A percentile compares a stretch with the other conserved stretches of the same genome.
Evolutionary conservation across 2,113 vertebrate species (phyloP).

Genomic region (Cichladusa arquata): DNA sequence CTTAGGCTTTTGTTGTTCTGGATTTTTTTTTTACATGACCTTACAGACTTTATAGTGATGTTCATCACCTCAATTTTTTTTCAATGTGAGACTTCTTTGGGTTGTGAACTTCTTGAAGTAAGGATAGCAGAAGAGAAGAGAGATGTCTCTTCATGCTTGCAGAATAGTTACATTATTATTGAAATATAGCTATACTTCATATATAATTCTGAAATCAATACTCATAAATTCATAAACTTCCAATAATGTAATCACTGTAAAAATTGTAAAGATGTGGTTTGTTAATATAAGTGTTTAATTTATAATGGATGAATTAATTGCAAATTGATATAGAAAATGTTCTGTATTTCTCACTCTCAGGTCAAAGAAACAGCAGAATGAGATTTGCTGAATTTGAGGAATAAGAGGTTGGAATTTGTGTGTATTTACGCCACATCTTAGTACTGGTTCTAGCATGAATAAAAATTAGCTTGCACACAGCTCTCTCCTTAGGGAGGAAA

Average conservation of each 20-base stretch:
- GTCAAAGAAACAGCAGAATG: background rate
- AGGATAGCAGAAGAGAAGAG: background rate
- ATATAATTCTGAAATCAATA: background rate
- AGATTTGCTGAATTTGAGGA: background rate
- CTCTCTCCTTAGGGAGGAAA: background rate
- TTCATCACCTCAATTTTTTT: background rate
- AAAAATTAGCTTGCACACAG: background rate
- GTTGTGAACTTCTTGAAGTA: background rate
- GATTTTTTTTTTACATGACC: background rate
- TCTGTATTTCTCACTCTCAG: background rate
- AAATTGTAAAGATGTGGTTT: background rate
- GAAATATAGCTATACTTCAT: background rate
- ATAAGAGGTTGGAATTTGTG: background rate
- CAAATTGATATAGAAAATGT: background rate
- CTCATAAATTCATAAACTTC: rapidly evolving
- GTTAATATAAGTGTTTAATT: background rate
- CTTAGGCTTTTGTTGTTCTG: background rate
- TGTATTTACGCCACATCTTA: background rate
- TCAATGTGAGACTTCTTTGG: background rate
- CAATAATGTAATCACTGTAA: too few species aligned
- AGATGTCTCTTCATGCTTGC: background rate
- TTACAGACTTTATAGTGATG: background rate
- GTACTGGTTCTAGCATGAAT: background rate
- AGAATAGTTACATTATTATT: background rate
- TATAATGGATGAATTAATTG: rapidly evolving